Base-by-base conservation (phyloP, 2,113 vertebrate genomes). In the Synodontis membranacea region DNA sequence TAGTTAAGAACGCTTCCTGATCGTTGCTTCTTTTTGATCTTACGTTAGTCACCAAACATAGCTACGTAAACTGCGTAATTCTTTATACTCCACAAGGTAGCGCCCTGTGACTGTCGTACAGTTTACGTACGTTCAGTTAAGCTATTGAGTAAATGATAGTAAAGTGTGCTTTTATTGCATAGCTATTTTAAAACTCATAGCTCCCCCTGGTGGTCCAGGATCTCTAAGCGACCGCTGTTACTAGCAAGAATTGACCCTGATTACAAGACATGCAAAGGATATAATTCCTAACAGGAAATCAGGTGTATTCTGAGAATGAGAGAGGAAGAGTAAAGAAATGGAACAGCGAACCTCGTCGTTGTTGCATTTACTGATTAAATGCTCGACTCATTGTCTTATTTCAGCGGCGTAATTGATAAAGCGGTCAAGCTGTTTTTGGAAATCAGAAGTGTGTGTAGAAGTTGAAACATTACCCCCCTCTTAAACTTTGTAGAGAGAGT, bases 281-380 rank as follows among this genome's bases (percentile, higher is more conserved):
- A 11, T 75, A 39, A 52, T 84, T 78, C 31, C 58, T 34, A 72
- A 72, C 54, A 80, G n/a, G 81, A 79, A 87, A 84, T 52, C 44
- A 83, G 60, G 58, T 87, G 54, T 17, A 44, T 52, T 80, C 14
- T n/a, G 81, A 70, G 48, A 70, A n/a, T n/a, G n/a, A n/a, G n/a
- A n/a, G n/a, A n/a, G n/a, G n/a, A n/a, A n/a, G 70, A 70, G 83
- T 79, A 82, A 85, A 89, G 58, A 83, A 87, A 87, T 78, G 58
- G 68, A 86, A 76, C n/a, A 62, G 72, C 37, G 9, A 28, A 3
- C 34, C 34, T 58, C 52, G 3, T 58, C 34, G 52, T 75, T 52
- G 54, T 78, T 82, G 82, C 76, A 78, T 88, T 88, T 64, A 64
- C 54, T 76, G 62, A 85, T 88, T 82, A 84, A 85, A 76, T 44